Evolutionary conservation across 1,140 invertebrate genomes (phyloP).

Genomic region (Camponotus pennsylvanicus): DNA sequence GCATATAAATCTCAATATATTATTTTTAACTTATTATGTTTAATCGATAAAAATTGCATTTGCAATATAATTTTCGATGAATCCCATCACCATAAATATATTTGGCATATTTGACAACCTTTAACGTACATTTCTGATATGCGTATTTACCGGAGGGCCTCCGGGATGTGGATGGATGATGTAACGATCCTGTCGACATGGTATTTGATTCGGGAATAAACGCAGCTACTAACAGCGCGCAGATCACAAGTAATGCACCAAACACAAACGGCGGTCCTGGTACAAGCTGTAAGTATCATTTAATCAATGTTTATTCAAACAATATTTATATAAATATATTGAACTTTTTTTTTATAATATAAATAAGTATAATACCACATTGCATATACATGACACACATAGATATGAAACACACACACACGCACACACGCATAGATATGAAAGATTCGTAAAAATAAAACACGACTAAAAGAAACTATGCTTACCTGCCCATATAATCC

Average conservation of each 20-base stretch:
- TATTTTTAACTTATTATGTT: not conserved
- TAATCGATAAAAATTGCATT: constrained; percentile 16
- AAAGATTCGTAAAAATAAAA: no score
- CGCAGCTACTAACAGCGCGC: constrained; percentile 96
- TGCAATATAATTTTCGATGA: constrained; percentile 51
- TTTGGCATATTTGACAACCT: constrained; percentile 84
- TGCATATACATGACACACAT: not conserved
- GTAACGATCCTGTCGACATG: constrained; percentile 83
- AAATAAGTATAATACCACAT: not conserved
- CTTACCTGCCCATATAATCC: constrained; percentile 54
- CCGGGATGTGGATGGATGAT: constrained; percentile 85
- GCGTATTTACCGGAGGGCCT: constrained; percentile 86
- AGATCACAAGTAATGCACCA: constrained; percentile 98
- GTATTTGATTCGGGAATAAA: constrained; percentile 94
- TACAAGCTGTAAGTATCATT: constrained; percentile 89
- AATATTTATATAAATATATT: not conserved
- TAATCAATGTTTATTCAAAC: constrained; percentile 16
- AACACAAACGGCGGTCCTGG: constrained; percentile 99
- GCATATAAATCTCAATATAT: not conserved
- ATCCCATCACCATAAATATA: constrained; percentile 84
- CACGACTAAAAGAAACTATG: constrained; percentile 32
- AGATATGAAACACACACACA: no score
- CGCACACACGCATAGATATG: no score
- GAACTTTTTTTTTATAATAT: not conserved
- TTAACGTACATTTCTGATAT: constrained; percentile 87